Evolutionary conservation across 1,140 invertebrate genomes (phyloP), one percentile per base, ranked within the genome.

Genomic region (Drosophila teissieri): DNA sequence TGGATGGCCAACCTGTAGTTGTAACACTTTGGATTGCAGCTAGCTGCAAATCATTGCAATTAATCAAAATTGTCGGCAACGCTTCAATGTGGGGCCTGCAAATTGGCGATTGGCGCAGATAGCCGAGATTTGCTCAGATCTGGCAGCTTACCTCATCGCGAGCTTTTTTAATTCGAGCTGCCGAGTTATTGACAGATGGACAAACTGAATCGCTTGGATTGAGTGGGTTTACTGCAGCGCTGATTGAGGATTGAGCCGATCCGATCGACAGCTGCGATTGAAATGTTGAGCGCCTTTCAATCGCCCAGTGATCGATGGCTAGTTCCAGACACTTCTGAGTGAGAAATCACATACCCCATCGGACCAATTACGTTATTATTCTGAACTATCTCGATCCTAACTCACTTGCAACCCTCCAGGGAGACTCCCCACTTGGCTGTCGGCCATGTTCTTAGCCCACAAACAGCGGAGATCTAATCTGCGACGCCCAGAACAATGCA

Each of bases 171-270:
- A 81, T 65, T 67, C 55, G 34, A 45, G 12, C 48, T 48, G 57
- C 54, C 36, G 68, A 63, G 63, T 39, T 78, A 73, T 62, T 77
- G 78, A 73, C 73, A 69, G 62, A 63, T 73, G 85, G 77, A 85
- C 78, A 85, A 85, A 70, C 60, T 24, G 64, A 4, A 24, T 24
- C 24, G 24, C 12, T 27, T 58, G 37, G 80, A 69, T 73, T 64
- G 76, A 78, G 73, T 74, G 73, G 54, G 75, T 55, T 60, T 70
- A 51, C 17, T 54, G 49, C 54, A 76, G 51, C 60, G 72, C 46
- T 48, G 64, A 68, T 51, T 63, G 65, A 62, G 52, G 19, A 19
- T 19, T 19, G 19, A 19, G 19, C 19, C 19, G 19, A 19, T 19
- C 39, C 37, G 54, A 61, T 60, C 49, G 46, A 68, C 64, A 68